Conservation (phyloP, 2,888 invertebrate species). For the Phortica okadai region DNA sequence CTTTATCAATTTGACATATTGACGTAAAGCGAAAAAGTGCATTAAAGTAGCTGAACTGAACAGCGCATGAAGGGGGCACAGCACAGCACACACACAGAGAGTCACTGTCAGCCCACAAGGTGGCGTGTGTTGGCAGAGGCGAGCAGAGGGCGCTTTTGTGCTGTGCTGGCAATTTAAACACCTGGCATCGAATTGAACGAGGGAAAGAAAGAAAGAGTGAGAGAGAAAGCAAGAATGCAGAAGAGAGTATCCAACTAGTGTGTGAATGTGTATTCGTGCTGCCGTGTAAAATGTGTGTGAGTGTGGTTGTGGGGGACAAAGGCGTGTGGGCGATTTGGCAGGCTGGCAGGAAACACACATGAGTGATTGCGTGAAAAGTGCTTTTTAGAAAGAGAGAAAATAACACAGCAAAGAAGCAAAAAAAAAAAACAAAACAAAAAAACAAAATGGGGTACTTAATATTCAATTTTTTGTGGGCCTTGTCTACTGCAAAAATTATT, state of each 20-base stretch:
- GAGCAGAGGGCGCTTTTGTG: neutral
- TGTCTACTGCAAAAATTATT: neutral
- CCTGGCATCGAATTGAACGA: constrained; percentile 6
- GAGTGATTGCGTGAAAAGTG: constrained; percentile 20
- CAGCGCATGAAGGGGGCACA: neutral
- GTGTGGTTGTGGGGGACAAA: neutral
- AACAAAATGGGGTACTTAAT: neutral
- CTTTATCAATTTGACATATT: constrained; percentile 74
- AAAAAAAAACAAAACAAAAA: neutral
- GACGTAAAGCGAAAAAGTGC: constrained; percentile 72
- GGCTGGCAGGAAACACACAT: neutral
- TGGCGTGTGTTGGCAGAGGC: neutral
- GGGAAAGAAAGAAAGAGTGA: neutral
- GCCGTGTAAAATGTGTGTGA: neutral
- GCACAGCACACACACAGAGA: neutral
- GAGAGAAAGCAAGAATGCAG: neutral
- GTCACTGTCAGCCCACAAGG: neutral
- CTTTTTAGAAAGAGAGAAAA: neutral
- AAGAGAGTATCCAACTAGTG: neutral
- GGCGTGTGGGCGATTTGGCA: neutral
- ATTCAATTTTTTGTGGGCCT: neutral
- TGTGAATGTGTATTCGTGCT: neutral
- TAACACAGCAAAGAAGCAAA: neutral
- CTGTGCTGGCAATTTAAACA: constrained; percentile 13
- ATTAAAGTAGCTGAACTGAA: constrained; percentile 64